These are phyloP conservation scores for Nephrotoma flavescens DNA, from an alignment of 2,888 invertebrate genomes.

Conservation along the genomic window DNA sequence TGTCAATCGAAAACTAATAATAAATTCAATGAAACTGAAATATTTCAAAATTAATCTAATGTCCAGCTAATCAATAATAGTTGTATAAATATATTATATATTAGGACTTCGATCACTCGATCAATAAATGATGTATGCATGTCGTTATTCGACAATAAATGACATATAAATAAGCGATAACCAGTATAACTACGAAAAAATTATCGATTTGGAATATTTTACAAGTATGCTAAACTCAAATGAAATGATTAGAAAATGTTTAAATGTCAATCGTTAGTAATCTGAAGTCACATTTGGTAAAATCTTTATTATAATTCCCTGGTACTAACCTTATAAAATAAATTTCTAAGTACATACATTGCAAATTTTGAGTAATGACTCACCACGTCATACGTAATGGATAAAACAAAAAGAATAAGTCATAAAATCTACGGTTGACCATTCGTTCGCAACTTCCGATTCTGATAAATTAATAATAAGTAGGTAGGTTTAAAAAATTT, in stretches of 20 bases:
- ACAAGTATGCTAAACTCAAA: neutral
- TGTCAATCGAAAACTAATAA: too few species aligned
- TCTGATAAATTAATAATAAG: neutral
- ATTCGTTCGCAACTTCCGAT: neutral
- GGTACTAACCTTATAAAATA: neutral
- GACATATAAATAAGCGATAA: neutral
- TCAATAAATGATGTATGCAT: neutral
- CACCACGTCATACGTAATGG: too few species aligned
- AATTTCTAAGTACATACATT: neutral
- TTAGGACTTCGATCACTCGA: neutral
- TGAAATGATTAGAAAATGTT: neutral
- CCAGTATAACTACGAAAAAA: neutral
- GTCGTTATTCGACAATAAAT: neutral
- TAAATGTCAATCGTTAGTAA: neutral
- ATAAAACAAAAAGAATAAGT: neutral
- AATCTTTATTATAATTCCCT: too few species aligned
- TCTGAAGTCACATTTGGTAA: neutral
- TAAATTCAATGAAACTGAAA: too few species aligned
- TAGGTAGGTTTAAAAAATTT: neutral
- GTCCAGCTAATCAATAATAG: neutral
- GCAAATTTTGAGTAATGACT: neutral
- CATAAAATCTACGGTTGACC: neutral
- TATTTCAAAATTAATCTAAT: neutral
- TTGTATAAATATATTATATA: neutral
- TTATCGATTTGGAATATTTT: neutral